phyloP scores from a whole-genome alignment of 2,113 vertebrate species.

The Vicugna pacos region DNA sequence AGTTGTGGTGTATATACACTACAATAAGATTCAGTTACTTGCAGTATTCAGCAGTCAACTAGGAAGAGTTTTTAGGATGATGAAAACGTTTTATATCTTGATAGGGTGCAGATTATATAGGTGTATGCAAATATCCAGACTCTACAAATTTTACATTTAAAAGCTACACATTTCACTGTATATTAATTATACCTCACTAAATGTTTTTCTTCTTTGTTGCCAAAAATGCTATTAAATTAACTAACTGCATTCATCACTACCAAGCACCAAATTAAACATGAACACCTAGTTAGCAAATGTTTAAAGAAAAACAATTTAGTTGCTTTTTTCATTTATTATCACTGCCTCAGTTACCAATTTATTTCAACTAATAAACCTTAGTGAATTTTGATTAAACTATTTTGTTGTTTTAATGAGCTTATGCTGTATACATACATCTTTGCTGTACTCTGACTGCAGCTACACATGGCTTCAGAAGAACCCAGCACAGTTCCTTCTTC shows the following conservation, averaged over 20 bases:
- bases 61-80: neutral
- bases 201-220: neutral
- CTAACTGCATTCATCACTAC: neutral
- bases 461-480: neutral
- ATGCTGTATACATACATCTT: neutral
- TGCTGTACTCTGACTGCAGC: neutral
- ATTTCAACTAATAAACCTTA: neutral
- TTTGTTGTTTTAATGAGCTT: neutral
- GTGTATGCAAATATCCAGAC: neutral
- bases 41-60: neutral
- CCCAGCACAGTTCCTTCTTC: neutral
- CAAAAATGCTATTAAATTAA: neutral
- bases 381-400: neutral
- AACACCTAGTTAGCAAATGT: neutral
- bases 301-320: neutral
- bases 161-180: neutral
- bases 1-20: neutral
- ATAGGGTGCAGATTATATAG: neutral
- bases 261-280: neutral
- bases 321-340: neutral
- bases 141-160: neutral
- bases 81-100: neutral
- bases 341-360: neutral
- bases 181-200: neutral
- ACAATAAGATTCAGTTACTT: neutral